Conservation (phyloP, 2,888 invertebrate species). For the Amphipyra tragopoginis region DNA sequence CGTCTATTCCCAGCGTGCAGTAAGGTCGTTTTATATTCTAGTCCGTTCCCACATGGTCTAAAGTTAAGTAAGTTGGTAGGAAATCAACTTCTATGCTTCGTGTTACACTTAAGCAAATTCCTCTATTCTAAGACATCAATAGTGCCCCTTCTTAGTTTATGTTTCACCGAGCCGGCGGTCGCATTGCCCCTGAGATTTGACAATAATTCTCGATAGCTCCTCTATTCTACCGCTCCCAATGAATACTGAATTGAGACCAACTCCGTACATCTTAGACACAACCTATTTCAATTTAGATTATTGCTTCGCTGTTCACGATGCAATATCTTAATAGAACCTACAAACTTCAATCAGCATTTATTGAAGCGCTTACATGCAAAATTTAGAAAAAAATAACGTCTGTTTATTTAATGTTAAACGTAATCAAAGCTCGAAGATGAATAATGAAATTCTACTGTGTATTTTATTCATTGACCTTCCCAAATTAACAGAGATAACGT, state of each 20-base stretch:
- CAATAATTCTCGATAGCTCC: conserved; percentile 86
- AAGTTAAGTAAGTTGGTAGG: too few relatives aligned
- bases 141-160: conserved; percentile 60
- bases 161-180: conserved; percentile 63
- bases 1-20: too few relatives aligned
- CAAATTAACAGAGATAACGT: conserved; percentile 86
- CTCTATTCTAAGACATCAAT: conserved; percentile 55
- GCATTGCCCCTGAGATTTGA: conserved; percentile 84
- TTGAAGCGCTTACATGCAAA: conserved; percentile 30
- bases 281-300: conserved; percentile 88
- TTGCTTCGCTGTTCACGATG: conserved; percentile 69
- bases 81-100: too few relatives aligned
- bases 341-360: conserved; percentile 54
- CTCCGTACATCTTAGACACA: conserved; percentile 73
- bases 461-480: conserved; percentile 85
- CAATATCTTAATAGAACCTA: conserved; percentile 72
- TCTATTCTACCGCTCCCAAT: conserved; percentile 81
- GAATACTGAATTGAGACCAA: conserved; percentile 84
- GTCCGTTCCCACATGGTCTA: too few relatives aligned
- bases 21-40: too few relatives aligned
- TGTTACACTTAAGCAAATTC: conserved; percentile 43
- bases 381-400: conserved; percentile 41
- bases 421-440: conserved; percentile 76
- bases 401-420: conserved; percentile 59
- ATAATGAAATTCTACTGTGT: conserved; percentile 82